Evolutionary conservation across 2,113 vertebrate species (phyloP).

Genomic region (Xenopus laevis): DNA sequence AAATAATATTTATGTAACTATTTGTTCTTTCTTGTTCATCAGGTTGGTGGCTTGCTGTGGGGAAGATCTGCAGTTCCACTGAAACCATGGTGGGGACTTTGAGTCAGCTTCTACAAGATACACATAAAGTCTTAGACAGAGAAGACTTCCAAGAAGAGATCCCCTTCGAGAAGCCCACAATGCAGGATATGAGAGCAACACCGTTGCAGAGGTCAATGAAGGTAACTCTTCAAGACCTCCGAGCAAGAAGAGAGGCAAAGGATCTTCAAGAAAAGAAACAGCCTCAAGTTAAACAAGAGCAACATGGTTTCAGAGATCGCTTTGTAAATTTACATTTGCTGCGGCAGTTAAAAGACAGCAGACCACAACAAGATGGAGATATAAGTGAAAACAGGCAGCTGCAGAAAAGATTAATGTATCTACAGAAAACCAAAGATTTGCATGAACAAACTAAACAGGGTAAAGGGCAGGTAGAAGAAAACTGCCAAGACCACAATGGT

Average conservation of each 20-base stretch:
- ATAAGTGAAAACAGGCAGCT: neutral
- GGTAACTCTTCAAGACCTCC: neutral
- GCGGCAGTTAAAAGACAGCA: neutral
- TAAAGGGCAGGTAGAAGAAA: neutral
- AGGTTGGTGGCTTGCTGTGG: slow-evolving; percentile 28
- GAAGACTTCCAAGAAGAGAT: neutral
- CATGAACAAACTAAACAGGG: neutral
- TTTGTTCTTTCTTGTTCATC: neutral
- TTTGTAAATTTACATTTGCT: slow-evolving; percentile 1
- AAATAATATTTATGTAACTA: neutral
- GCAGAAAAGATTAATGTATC: neutral
- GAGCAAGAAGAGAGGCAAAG: slow-evolving; percentile 6
- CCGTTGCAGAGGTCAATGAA: neutral
- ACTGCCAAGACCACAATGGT: neutral
- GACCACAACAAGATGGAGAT: neutral
- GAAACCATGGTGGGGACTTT: slow-evolving; percentile 25
- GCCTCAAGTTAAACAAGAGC: neutral
- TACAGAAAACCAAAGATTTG: neutral
- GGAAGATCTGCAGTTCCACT: neutral
- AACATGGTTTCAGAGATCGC: neutral
- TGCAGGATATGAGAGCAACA: neutral
- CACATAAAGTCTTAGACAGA: neutral
- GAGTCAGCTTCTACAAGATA: neutral
- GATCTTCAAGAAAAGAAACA: neutral
- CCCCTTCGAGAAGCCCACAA: neutral